Percentiles rank a stretch among this genome's conserved stretches.
These are phyloP conservation scores for Gorsachius magnificus DNA, from an alignment of 2,797 vertebrate species.

Conservation along the genomic window DNA sequence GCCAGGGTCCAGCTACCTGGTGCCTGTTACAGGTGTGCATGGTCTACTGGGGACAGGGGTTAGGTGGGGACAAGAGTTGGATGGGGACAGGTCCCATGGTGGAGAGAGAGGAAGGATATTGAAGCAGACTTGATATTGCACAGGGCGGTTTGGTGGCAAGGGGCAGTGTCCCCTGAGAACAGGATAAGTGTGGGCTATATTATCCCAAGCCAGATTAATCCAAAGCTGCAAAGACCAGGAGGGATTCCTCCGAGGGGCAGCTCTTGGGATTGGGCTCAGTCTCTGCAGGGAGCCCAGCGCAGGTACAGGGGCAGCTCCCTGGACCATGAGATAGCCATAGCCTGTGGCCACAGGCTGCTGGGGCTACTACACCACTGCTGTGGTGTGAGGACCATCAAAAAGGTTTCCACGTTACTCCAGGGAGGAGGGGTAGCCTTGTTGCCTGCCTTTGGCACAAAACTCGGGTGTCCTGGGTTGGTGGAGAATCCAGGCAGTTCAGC, in stretches of 20 bases:
- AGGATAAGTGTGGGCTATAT: background rate
- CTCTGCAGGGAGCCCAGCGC: background rate
- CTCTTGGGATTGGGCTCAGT: too few species aligned
- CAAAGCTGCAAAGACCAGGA: background rate
- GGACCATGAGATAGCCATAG: too few species aligned
- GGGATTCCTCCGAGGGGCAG: background rate
- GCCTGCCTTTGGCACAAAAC: background rate
- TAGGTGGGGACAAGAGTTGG: background rate
- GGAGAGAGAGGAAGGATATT: background rate
- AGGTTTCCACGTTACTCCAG: too few species aligned
- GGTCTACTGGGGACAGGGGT: background rate
- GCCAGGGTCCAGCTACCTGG: background rate
- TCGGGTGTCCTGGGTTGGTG: background rate
- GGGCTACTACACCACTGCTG: background rate
- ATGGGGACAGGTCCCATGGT: background rate
- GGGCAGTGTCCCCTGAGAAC: background rate
- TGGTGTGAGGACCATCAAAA: background rate
- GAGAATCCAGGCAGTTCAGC: background rate
- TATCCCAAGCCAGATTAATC: background rate
- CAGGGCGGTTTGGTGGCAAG: background rate
- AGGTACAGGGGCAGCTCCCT: background rate
- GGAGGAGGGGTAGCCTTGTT: background rate
- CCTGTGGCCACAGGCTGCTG: rapidly evolving
- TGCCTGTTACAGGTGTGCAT: background rate
- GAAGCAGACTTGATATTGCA: background rate